Conservation (phyloP, 2,888 invertebrate species). For the Tyria jacobaeae region DNA sequence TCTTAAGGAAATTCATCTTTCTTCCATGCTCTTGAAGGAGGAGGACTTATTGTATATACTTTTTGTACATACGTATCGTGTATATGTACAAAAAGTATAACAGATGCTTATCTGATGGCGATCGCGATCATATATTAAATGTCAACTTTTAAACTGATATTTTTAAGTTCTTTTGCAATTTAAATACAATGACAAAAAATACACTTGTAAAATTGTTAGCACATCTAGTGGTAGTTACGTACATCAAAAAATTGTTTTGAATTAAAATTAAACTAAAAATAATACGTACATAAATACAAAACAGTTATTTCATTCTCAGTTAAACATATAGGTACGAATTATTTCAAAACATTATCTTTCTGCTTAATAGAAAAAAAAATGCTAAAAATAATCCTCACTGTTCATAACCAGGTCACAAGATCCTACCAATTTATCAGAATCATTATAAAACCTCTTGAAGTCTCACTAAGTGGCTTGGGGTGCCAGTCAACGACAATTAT, state of each 20-base stretch:
- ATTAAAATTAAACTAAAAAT: background rate
- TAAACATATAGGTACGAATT: background rate
- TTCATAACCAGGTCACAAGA: conserved; percentile 10
- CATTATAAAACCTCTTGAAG: conserved; percentile 28
- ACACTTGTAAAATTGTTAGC: background rate
- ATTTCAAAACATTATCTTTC: background rate
- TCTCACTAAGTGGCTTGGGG: conserved; percentile 28
- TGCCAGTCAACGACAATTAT: conserved; percentile 41
- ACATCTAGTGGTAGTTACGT: background rate
- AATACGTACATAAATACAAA: background rate
- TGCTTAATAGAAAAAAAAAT: background rate
- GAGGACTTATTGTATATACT: no score
- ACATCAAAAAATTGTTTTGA: background rate
- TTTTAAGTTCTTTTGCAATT: no score
- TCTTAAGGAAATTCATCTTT: no score
- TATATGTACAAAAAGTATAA: background rate
- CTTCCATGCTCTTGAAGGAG: no score
- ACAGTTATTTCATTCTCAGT: background rate
- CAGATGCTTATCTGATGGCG: conserved; percentile 11
- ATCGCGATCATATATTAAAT: no score
- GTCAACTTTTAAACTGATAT: no score
- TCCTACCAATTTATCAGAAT: conserved; percentile 25
- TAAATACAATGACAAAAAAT: no score
- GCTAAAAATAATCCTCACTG: background rate
- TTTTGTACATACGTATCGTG: no score